Conservation (phyloP, 2,888 invertebrate species). For the Synanthedon andrenaeformis region DNA sequence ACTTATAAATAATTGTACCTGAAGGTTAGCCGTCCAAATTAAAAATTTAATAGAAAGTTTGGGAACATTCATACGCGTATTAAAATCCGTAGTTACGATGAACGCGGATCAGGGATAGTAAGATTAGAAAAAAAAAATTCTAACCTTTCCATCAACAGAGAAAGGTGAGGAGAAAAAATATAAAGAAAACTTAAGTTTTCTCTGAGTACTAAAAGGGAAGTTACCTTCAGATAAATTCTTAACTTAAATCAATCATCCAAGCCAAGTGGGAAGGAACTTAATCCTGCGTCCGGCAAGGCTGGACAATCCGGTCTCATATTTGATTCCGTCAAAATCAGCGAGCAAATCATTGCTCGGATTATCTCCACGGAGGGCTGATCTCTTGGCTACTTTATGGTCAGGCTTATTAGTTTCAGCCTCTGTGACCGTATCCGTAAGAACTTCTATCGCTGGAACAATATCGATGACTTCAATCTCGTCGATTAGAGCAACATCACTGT, state of each 20-base stretch:
- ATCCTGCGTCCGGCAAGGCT: conserved; percentile 50
- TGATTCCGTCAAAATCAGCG: conserved; percentile 38
- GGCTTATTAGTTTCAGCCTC: conserved; percentile 14
- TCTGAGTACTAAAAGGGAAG: too few relatives aligned
- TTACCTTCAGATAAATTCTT: too few relatives aligned
- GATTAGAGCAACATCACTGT: conserved; percentile 21
- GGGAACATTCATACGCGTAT: too few relatives aligned
- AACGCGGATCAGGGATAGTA: too few relatives aligned
- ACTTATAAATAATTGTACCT: too few relatives aligned
- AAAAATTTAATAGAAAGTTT: too few relatives aligned
- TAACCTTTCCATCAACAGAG: too few relatives aligned
- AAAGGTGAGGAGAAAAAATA: too few relatives aligned
- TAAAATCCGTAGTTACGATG: too few relatives aligned
- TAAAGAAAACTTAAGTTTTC: too few relatives aligned
- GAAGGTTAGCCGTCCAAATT: too few relatives aligned
- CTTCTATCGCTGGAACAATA: conserved; percentile 34
- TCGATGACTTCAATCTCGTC: conserved; percentile 39
- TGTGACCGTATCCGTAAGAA: conserved; percentile 16
- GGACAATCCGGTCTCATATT: conserved; percentile 33
- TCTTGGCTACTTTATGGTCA: conserved; percentile 39
- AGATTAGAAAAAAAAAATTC: too few relatives aligned
- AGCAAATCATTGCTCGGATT: conserved; percentile 46
- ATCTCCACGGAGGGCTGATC: conserved; percentile 43
- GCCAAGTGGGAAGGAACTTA: conserved; percentile 55
- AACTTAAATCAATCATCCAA: conserved; percentile 21